Evolutionary conservation across 2,888 invertebrate species (phyloP).

Genomic region (Glomeris marginata): DNA sequence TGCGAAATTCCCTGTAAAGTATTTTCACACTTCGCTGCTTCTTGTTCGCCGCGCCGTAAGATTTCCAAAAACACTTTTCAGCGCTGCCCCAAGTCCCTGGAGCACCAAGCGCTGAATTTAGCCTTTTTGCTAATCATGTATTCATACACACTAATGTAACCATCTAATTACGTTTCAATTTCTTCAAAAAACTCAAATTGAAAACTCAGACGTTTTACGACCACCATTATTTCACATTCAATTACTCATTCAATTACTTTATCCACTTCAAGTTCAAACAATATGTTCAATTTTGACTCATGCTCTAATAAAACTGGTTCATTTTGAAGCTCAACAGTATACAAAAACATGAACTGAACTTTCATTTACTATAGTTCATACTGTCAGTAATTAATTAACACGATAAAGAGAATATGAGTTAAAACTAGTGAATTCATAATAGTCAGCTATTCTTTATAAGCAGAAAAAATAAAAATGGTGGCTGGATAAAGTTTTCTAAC

Average conservation of each 20-base stretch:
- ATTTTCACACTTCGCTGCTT: slow-evolving; percentile 51
- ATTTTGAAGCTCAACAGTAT: too few species aligned
- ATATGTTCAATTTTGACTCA: too few species aligned
- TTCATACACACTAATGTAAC: neutral
- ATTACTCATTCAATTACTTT: too few species aligned
- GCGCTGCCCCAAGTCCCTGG: slow-evolving; percentile 46
- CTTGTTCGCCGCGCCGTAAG: slow-evolving; percentile 42
- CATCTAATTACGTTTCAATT: neutral
- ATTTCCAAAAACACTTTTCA: slow-evolving; percentile 65
- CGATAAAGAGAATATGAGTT: too few species aligned
- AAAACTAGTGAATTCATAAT: too few species aligned
- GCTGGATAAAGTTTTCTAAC: neutral
- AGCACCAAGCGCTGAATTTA: neutral
- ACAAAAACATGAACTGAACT: too few species aligned
- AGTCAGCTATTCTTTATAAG: neutral
- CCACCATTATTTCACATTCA: too few species aligned
- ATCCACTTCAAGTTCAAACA: too few species aligned
- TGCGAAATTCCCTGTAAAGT: neutral
- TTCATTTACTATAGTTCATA: too few species aligned
- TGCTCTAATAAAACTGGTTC: too few species aligned
- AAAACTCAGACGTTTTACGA: neutral
- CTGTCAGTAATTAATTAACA: too few species aligned
- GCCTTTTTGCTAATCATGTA: neutral
- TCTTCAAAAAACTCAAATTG: neutral
- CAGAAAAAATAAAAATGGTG: neutral